Conservation (phyloP, 2,888 invertebrate species). For the Ophion ellenae region DNA sequence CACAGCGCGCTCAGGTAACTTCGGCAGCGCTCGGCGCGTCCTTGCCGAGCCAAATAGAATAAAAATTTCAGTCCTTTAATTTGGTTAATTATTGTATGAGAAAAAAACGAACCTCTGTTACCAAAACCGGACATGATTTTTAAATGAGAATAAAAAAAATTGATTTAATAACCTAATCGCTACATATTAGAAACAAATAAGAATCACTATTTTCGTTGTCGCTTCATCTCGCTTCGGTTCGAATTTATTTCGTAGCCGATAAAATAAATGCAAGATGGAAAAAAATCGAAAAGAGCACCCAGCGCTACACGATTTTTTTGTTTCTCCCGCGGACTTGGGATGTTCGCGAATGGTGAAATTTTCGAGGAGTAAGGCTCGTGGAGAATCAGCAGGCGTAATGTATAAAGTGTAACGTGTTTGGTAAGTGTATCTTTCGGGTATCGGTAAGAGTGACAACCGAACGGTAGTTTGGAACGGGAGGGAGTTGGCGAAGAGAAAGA, state of each 20-base stretch:
- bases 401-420: slow-evolving; percentile 26
- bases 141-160: too few relatives aligned
- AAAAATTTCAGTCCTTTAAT: too few relatives aligned
- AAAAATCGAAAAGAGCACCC: background rate
- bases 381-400: slow-evolving; percentile 14
- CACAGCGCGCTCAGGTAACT: too few relatives aligned
- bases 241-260: too few relatives aligned
- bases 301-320: background rate
- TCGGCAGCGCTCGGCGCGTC: too few relatives aligned
- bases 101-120: too few relatives aligned
- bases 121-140: too few relatives aligned
- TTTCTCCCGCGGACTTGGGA: background rate
- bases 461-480: slow-evolving; percentile 41
- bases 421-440: slow-evolving; percentile 16
- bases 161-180: background rate
- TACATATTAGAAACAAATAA: too few relatives aligned
- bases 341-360: background rate
- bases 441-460: slow-evolving; percentile 53
- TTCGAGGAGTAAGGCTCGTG: background rate
- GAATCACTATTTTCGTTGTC: too few relatives aligned
- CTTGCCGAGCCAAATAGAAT: too few relatives aligned
- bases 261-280: background rate
- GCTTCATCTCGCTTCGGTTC: too few relatives aligned
- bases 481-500: slow-evolving; percentile 1
- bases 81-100: too few relatives aligned